phyloP scores from a whole-genome alignment of 2,113 vertebrate species.

The Dipodomys merriami region DNA sequence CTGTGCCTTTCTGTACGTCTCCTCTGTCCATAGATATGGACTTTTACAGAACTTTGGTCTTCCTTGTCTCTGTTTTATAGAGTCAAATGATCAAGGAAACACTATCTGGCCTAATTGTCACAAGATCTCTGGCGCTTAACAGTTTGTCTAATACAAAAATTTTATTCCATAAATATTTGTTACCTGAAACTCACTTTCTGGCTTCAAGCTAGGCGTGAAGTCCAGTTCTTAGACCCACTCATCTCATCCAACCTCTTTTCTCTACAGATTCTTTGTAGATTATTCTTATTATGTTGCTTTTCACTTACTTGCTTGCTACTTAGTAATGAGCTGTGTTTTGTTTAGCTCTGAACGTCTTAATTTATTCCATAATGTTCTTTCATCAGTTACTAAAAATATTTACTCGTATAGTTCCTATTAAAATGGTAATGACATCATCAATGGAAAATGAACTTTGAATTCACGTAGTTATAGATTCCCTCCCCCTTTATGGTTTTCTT shows the following conservation, averaged over 20 bases:
- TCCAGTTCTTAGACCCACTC: not conserved
- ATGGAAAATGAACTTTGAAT: not conserved
- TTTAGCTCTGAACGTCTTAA: not conserved
- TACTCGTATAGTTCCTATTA: not conserved
- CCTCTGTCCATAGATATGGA: not conserved
- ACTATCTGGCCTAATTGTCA: not conserved
- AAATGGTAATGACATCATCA: not conserved
- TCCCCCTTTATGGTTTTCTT: not conserved
- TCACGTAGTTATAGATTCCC: not conserved
- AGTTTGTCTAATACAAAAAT: not conserved
- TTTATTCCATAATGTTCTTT: not conserved
- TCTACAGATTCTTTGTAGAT: not conserved
- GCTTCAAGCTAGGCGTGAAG: not conserved
- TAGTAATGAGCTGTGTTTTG: slow-evolving; percentile 29
- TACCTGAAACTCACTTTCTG: not conserved
- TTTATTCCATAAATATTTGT: not conserved
- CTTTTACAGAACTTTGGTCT: not conserved
- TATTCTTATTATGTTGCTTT: not conserved
- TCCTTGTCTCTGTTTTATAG: not conserved
- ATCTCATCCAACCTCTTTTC: not conserved
- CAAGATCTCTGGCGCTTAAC: not conserved
- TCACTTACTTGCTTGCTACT: not conserved
- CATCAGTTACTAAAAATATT: not conserved
- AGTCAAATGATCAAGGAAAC: not conserved
- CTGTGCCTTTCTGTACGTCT: not conserved